Evolutionary conservation across 2,797 vertebrate genomes (phyloP), one percentile per base, ranked within the genome.

Genomic region (Poeciliopsis paucimaculata): DNA sequence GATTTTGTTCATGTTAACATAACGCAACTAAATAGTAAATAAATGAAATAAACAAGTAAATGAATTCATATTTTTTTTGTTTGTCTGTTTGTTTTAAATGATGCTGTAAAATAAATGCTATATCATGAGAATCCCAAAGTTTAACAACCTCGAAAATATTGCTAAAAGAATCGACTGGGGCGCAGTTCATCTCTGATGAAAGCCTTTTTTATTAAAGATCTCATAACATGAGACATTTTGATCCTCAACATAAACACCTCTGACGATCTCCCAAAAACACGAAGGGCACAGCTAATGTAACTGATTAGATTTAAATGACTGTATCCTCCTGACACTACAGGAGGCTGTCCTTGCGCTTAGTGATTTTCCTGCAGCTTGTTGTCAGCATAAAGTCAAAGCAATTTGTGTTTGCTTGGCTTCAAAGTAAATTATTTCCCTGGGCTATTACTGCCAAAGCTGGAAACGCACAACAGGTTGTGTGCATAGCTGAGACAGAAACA

Each of bases 311-410:
- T 88, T 81, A 90, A 90, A 91, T 90, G 76, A 83, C 80, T 91
- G 84, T 86, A 87, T 91, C 84, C 87, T 92, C 89, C 53, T 23
- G 86, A 85, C 73, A 64, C 86, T 77, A 81, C 75, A 74, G 51
- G n/a, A 78, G 80, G 78, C 82, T 79, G 89, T 90, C 84, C 89
- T 91, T 83, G 82, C 80, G 78, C 82, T 84, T 62, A 41, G 70
- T 80, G 77, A 87, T 86, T 90, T 88, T 90, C 87, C 86, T 81
- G 78, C 77, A 77, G 86, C 45, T 46, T 84, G 78, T 77, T 80
- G 83, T 92, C 89, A 91, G 90, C 86, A 87, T 77, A 89, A 89
- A 90, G 84, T 87, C 81, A 87, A 86, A 85, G 89, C 85, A 91
- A 90, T 89, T 90, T 92, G 74, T 86, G 80, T 91, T 91, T 87